Conservation (phyloP, 2,888 invertebrate species). For the Sepioteuthis lessoniana region DNA sequence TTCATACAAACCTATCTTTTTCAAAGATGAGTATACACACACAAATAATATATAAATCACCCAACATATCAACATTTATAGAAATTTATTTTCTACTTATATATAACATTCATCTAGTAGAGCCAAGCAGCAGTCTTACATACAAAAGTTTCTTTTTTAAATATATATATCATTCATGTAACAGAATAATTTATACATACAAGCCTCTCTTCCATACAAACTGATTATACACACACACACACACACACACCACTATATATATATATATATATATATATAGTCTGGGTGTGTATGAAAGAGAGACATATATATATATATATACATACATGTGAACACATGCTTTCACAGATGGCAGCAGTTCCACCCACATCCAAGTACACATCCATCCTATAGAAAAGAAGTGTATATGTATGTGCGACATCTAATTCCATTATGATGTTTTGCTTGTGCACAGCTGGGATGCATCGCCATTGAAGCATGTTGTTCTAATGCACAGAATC, state of each 20-base stretch:
- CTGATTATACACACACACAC: too few relatives aligned
- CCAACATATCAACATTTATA: too few relatives aligned
- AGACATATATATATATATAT: neutral
- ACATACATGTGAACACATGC: neutral
- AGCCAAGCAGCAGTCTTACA: too few relatives aligned
- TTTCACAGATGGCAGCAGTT: neutral
- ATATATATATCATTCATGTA: too few relatives aligned
- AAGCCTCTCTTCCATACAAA: too few relatives aligned
- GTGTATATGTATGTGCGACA: neutral
- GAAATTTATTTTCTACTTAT: too few relatives aligned
- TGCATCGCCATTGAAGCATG: neutral
- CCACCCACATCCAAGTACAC: neutral
- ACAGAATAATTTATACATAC: too few relatives aligned
- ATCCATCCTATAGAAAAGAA: neutral
- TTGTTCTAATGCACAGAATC: neutral
- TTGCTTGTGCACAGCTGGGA: neutral
- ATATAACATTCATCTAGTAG: too few relatives aligned
- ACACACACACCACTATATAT: too few relatives aligned
- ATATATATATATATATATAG: too few relatives aligned
- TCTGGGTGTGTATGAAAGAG: neutral
- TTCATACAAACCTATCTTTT: neutral
- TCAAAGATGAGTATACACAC: neutral
- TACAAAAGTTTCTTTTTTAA: too few relatives aligned
- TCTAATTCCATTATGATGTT: neutral
- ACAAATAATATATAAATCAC: too few relatives aligned